Evolutionary conservation across 2,797 vertebrate species (phyloP).

Genomic region (Phalloptychus januarius): DNA sequence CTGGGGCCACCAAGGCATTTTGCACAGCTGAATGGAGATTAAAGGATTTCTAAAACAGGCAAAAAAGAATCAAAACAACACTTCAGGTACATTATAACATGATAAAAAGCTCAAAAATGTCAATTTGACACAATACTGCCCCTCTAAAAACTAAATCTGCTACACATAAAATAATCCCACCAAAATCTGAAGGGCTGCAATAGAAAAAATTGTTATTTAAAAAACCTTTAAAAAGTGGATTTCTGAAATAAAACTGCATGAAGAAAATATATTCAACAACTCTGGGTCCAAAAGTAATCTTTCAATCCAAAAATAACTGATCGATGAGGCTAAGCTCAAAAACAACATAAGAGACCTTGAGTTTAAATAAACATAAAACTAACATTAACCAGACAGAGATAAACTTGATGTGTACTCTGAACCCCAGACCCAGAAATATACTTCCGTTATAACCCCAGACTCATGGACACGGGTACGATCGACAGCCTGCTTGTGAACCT

Average conservation of each 20-base stretch:
- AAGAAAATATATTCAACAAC: conserved; percentile 13
- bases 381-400: conserved; percentile 40
- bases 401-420: conserved; percentile 44
- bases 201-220: not conserved
- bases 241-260: not conserved
- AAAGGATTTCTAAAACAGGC: too few species aligned
- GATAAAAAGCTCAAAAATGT: too few species aligned
- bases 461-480: not conserved
- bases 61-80: too few species aligned
- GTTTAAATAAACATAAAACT: conserved; percentile 42
- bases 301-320: conserved; percentile 55
- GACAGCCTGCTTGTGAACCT: not conserved
- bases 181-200: not conserved
- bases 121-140: too few species aligned
- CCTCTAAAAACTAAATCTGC: not conserved
- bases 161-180: not conserved
- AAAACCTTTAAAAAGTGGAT: not conserved
- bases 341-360: conserved; percentile 22
- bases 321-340: not conserved
- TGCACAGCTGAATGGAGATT: too few species aligned
- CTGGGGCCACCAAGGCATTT: too few species aligned
- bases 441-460: not conserved
- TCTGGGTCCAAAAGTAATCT: conserved; percentile 16
- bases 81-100: too few species aligned
- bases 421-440: conserved; percentile 31